phyloP scores from a whole-genome alignment of 64 coral and sea anemone genomes.

The Acropora yongei region DNA sequence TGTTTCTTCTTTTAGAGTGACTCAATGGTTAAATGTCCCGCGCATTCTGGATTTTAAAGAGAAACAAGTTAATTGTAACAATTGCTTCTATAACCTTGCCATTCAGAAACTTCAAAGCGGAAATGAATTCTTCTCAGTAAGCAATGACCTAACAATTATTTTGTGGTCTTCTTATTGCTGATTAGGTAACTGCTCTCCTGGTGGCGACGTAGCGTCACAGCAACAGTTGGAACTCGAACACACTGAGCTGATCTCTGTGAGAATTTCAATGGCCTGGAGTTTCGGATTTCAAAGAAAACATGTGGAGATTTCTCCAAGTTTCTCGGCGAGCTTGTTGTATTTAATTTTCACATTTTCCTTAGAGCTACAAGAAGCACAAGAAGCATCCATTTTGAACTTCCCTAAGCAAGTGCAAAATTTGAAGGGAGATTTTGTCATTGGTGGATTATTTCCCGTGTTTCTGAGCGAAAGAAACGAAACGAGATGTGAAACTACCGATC shows the following conservation, averaged over 20 bases:
- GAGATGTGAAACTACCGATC: slow-evolving; percentile 35
- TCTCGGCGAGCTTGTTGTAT: neutral
- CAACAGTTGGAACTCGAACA: too few relatives aligned
- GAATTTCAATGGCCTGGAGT: neutral
- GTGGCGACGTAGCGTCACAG: neutral
- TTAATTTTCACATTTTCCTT: neutral
- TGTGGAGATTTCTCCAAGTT: neutral
- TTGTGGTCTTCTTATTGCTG: neutral
- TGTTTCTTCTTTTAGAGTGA: too few relatives aligned
- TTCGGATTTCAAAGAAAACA: neutral
- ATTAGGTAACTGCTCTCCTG: neutral
- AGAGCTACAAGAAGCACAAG: neutral
- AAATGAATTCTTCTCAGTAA: neutral
- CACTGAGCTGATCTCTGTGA: neutral
- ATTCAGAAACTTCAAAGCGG: neutral
- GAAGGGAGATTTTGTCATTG: slow-evolving; percentile 75
- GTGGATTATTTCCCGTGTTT: slow-evolving; percentile 82
- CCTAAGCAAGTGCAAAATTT: slow-evolving; percentile 56
- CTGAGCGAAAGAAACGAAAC: slow-evolving; percentile 69
- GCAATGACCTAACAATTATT: neutral
- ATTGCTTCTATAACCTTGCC: neutral
- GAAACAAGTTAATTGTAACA: neutral
- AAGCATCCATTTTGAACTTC: neutral
- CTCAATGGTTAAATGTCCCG: too few relatives aligned
- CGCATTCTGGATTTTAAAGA: neutral